Evolutionary conservation across 2,888 invertebrate species (phyloP).

Genomic region (Harmothoe impar): DNA sequence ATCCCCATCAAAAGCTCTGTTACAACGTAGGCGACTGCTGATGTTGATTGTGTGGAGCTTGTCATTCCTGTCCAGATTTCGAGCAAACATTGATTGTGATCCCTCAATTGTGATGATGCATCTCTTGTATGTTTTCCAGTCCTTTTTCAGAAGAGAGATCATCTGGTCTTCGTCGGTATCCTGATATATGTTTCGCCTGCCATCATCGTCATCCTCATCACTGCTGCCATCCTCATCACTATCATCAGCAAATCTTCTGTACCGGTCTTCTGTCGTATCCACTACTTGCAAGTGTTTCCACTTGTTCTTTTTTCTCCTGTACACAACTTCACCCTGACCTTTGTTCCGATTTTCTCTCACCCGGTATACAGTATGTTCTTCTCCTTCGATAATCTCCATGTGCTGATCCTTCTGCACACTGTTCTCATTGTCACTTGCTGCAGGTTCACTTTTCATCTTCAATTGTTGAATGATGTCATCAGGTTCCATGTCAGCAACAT

Average conservation of each 20-base stretch:
- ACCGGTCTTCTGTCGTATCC: neutral
- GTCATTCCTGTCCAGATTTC: slow-evolving; percentile 65
- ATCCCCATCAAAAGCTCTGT: slow-evolving; percentile 57
- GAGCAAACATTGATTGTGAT: slow-evolving; percentile 50
- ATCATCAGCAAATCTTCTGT: too few relatives aligned
- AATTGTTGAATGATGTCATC: slow-evolving; percentile 44
- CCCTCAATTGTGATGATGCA: slow-evolving; percentile 54
- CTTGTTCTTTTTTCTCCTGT: neutral
- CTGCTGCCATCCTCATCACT: neutral
- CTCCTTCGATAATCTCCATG: slow-evolving; percentile 32
- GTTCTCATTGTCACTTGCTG: neutral
- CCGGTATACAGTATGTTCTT: neutral
- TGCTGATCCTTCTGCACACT: neutral
- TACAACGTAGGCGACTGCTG: neutral
- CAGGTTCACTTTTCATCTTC: neutral
- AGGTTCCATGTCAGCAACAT: slow-evolving; percentile 20
- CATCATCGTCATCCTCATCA: neutral
- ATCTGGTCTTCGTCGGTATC: slow-evolving; percentile 9
- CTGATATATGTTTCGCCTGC: neutral
- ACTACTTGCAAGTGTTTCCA: neutral
- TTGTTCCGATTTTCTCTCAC: neutral
- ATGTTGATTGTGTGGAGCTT: slow-evolving; percentile 27
- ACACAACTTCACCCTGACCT: neutral
- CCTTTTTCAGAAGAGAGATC: neutral
- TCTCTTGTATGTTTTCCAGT: slow-evolving; percentile 60